These are phyloP conservation scores for Chlamydotis undulata DNA, from an alignment of 2,113 vertebrate genomes.

Conservation along the genomic window DNA sequence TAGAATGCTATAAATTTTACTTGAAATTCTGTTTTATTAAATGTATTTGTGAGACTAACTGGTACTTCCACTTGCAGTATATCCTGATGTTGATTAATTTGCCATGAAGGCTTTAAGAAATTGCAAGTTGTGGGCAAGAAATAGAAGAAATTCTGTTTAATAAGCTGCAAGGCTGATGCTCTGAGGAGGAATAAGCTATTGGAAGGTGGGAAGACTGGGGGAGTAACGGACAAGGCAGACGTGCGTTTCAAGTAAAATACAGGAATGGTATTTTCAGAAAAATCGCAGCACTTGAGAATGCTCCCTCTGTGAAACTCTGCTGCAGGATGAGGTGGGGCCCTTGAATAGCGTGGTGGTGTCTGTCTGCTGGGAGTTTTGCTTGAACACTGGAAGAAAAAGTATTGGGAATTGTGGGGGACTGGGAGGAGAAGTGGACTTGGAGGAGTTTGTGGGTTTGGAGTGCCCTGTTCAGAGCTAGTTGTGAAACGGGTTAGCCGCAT, in stretches of 20 bases:
- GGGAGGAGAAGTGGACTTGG: not conserved
- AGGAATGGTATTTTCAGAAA: fast-evolving
- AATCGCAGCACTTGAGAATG: not conserved
- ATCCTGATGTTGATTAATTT: not conserved
- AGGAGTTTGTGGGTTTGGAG: not conserved
- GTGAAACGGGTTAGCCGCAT: not conserved
- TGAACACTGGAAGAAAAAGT: not conserved
- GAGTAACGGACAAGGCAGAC: fast-evolving
- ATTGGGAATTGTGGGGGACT: fast-evolving
- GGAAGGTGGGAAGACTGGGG: not conserved
- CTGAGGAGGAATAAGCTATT: not conserved
- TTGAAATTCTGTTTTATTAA: not conserved
- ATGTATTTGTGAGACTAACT: not conserved
- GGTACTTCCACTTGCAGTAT: not conserved
- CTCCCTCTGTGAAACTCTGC: not conserved
- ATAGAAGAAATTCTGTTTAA: not conserved
- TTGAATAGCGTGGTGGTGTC: not conserved
- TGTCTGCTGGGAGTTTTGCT: not conserved
- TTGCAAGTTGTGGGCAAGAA: not conserved
- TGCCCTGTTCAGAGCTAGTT: not conserved
- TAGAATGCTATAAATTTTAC: not conserved
- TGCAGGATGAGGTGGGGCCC: not conserved
- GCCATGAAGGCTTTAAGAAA: not conserved
- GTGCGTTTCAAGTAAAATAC: not conserved
- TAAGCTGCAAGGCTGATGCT: not conserved